Conservation (phyloP, 2,888 invertebrate genomes). For the Hyppa rectilinea region DNA sequence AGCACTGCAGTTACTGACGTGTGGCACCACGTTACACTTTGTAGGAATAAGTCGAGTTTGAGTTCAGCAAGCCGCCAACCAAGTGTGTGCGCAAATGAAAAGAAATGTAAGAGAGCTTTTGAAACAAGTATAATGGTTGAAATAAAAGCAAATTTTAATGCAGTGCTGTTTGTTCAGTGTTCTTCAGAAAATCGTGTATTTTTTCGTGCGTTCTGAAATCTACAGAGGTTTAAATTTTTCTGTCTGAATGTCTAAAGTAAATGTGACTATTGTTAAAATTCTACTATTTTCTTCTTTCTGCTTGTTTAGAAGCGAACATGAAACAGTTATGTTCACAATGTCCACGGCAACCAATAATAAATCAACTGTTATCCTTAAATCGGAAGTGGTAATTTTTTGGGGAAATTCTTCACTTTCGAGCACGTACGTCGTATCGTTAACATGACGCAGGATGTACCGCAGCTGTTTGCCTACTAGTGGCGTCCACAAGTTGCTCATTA, state of each 20-base stretch:
- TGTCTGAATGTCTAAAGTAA: background rate
- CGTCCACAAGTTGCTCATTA: background rate
- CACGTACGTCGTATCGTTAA: no score
- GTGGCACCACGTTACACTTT: constrained; percentile 29
- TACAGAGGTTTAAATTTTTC: background rate
- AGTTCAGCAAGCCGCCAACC: constrained; percentile 6
- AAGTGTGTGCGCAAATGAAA: constrained; percentile 1
- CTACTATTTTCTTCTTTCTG: no score
- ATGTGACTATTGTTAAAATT: no score
- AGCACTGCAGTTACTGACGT: background rate
- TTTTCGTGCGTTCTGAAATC: background rate
- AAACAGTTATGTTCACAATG: no score
- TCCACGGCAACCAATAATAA: background rate
- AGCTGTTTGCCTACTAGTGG: background rate
- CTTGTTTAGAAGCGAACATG: no score
- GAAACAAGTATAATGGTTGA: background rate
- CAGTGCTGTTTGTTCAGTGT: background rate
- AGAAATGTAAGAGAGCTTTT: constrained; percentile 18
- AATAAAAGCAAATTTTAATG: background rate
- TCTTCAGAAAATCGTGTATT: background rate
- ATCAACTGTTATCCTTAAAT: background rate
- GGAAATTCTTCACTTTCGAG: background rate
- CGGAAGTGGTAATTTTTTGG: background rate
- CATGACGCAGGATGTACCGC: no score
- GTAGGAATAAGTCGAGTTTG: constrained; percentile 24